These are phyloP conservation scores for Ficedula albicollis DNA, from an alignment of 2,797 vertebrate species.

Conservation along the genomic window DNA sequence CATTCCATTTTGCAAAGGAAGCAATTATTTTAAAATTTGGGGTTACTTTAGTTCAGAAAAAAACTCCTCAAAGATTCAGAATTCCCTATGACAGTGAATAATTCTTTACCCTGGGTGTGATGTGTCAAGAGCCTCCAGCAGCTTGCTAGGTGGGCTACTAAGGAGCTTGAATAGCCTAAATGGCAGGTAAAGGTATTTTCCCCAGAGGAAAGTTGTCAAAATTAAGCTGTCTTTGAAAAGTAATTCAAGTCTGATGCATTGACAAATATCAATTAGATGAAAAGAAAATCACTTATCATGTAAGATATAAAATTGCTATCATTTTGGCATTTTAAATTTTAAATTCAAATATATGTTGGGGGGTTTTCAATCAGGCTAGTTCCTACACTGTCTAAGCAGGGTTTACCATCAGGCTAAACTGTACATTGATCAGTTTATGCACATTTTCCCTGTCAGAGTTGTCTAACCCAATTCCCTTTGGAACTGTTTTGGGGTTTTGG, in stretches of 20 bases:
- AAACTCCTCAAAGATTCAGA: neutral
- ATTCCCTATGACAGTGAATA: neutral
- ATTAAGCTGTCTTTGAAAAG: neutral
- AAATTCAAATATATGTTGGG: neutral
- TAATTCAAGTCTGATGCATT: neutral
- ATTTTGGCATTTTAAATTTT: neutral
- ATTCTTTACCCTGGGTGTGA: neutral
- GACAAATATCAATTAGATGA: neutral
- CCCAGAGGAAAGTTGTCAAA: slow-evolving; percentile 29
- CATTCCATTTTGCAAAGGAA: neutral
- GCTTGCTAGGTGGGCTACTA: slow-evolving; percentile 3
- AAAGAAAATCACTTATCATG: neutral
- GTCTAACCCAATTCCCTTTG: neutral
- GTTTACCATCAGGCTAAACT: neutral
- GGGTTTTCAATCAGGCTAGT: neutral
- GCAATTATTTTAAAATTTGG: neutral
- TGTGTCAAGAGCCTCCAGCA: neutral
- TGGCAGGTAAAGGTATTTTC: slow-evolving; percentile 34
- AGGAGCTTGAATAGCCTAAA: neutral
- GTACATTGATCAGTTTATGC: neutral
- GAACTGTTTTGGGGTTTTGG: neutral
- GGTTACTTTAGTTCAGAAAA: neutral
- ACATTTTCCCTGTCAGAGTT: neutral
- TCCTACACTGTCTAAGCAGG: neutral
- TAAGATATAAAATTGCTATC: neutral